These are phyloP conservation scores for Antennarius maculatus DNA, from an alignment of 2,797 vertebrate species.

Conservation along the genomic window DNA sequence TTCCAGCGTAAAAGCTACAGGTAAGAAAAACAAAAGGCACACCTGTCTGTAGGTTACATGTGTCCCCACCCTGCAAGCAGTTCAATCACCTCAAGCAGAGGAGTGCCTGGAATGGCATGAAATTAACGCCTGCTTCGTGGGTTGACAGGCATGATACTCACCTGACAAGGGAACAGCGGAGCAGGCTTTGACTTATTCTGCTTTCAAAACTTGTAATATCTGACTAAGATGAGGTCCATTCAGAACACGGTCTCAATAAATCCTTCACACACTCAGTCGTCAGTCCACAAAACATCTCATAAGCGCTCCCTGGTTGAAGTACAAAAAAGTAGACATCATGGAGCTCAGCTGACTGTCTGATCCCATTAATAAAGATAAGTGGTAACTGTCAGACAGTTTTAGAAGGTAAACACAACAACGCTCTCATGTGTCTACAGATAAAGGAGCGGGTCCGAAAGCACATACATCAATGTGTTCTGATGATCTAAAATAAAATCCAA, in stretches of 20 bases:
- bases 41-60: slow-evolving; percentile 31
- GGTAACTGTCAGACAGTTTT: not conserved
- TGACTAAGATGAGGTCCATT: not conserved
- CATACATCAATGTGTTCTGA: too few species aligned
- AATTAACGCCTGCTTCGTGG: not conserved
- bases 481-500: not conserved
- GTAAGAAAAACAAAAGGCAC: slow-evolving; percentile 33
- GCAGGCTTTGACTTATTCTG: slow-evolving; percentile 21
- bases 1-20: not conserved
- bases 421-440: not conserved
- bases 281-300: not conserved
- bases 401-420: slow-evolving; percentile 11
- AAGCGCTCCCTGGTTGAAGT: not conserved
- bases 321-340: not conserved
- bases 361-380: not conserved
- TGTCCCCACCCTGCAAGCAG: slow-evolving; percentile 40
- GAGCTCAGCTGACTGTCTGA: not conserved
- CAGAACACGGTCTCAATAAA: not conserved
- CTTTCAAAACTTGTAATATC: slow-evolving; percentile 5
- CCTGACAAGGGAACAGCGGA: slow-evolving; percentile 29
- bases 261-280: not conserved
- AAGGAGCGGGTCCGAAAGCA: slow-evolving; percentile 4
- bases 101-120: slow-evolving; percentile 11
- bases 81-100: not conserved
- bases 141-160: not conserved